These are phyloP conservation scores for Brachystomella parvula DNA, from an alignment of 1,140 invertebrate genomes.

Conservation along the genomic window DNA sequence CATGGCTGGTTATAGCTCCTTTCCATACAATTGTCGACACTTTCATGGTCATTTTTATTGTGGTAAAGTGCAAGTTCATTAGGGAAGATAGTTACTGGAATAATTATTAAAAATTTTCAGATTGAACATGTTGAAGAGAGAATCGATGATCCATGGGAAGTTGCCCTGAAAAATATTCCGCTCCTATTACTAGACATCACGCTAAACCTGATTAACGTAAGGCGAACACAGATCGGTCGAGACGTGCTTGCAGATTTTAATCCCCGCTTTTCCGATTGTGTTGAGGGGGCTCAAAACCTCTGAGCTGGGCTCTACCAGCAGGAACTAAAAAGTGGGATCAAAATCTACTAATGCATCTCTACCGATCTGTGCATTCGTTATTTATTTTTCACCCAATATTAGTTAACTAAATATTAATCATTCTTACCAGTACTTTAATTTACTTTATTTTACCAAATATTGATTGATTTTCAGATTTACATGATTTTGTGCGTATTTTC, in stretches of 20 bases:
- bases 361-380: too few relatives aligned
- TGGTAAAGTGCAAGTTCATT: slow-evolving; percentile 16
- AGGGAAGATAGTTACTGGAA: background rate
- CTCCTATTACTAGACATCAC: background rate
- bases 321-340: too few relatives aligned
- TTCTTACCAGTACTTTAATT: background rate
- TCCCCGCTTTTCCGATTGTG: too few relatives aligned
- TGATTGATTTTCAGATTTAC: slow-evolving; percentile 60
- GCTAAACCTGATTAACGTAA: slow-evolving; percentile 14
- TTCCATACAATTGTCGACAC: slow-evolving; percentile 25
- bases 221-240: too few relatives aligned
- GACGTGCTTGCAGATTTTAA: too few relatives aligned
- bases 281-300: too few relatives aligned
- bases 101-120: slow-evolving; percentile 1
- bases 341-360: too few relatives aligned
- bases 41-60: slow-evolving; percentile 16
- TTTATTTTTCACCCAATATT: too few relatives aligned
- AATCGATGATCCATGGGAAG: background rate
- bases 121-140: background rate
- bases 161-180: background rate
- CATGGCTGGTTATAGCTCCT: slow-evolving; percentile 33
- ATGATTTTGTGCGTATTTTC: slow-evolving; percentile 69
- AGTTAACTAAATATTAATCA: too few relatives aligned
- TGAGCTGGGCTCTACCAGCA: too few relatives aligned
- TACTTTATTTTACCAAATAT: slow-evolving; percentile 16